A percentile compares a stretch with the other conserved stretches of the same genome.
Evolutionary conservation across 2,888 invertebrate genomes (phyloP).

Genomic region (Drosophila eohydei): DNA sequence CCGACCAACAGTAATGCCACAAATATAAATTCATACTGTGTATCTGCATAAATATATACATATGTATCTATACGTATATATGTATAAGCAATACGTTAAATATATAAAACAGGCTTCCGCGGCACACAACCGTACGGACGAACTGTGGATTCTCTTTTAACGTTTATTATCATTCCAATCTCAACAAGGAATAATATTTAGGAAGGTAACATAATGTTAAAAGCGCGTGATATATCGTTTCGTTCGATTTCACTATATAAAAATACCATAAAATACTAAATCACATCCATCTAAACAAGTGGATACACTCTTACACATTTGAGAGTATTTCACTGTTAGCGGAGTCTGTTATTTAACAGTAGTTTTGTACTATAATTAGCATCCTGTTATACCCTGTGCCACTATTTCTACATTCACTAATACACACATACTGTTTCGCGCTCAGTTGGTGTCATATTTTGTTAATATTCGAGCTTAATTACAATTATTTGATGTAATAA

Average conservation of each 20-base stretch:
- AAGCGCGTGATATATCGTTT: not conserved
- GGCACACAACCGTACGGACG: constrained; percentile 36
- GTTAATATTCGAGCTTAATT: no score
- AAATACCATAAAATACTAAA: constrained; percentile 10
- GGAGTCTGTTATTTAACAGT: not conserved
- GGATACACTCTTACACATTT: not conserved
- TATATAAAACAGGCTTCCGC: constrained; percentile 36
- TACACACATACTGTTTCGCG: no score
- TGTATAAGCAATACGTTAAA: constrained; percentile 6
- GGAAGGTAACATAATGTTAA: constrained; percentile 31
- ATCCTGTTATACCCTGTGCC: not conserved
- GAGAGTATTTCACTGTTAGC: not conserved
- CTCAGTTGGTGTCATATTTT: no score
- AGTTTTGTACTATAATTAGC: not conserved
- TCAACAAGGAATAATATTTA: constrained; percentile 10
- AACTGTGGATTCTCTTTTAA: constrained; percentile 47
- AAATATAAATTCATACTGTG: constrained; percentile 49
- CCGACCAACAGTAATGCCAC: constrained; percentile 47
- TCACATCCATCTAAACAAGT: not conserved
- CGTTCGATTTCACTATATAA: not conserved
- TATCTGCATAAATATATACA: constrained; percentile 19
- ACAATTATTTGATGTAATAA: no score
- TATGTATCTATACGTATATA: constrained; percentile 20
- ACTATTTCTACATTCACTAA: no score
- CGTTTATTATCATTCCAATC: constrained; percentile 31